Evolutionary conservation across 2,888 invertebrate genomes (phyloP).

Genomic region (Phengaris arion): DNA sequence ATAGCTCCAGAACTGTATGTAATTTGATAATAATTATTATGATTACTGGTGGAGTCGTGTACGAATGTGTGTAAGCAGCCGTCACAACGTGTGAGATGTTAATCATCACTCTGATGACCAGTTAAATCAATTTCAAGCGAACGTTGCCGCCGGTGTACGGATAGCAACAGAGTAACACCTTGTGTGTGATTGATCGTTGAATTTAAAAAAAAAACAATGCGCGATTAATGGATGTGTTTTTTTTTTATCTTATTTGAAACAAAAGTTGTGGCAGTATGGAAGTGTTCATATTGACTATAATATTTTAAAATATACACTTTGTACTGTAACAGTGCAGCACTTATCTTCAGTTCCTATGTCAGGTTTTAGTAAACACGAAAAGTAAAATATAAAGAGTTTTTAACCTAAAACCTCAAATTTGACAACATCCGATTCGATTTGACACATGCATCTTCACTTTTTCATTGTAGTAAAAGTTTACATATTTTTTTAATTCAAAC

Average conservation of each 20-base stretch:
- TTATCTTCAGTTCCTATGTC: no score
- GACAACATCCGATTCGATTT: not conserved
- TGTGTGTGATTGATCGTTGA: not conserved
- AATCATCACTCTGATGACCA: slow-evolving; percentile 30
- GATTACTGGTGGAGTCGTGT: not conserved
- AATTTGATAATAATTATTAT: not conserved
- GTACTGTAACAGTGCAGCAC: no score
- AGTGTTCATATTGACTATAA: no score
- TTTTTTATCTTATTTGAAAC: no score
- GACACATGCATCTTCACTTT: not conserved
- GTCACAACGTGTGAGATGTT: slow-evolving; percentile 31
- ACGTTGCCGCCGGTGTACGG: slow-evolving; percentile 23
- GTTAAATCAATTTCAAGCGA: slow-evolving; percentile 29
- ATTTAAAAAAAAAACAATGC: no score
- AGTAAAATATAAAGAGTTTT: no score
- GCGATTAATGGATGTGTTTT: no score
- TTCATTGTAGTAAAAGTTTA: not conserved
- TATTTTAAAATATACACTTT: no score
- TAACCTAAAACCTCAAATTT: not conserved
- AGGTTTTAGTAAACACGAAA: no score
- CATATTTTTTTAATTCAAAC: not conserved
- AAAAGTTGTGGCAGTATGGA: no score
- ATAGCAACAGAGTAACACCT: slow-evolving; percentile 22
- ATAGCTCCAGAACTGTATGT: not conserved
- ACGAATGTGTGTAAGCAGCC: slow-evolving; percentile 10